phyloP scores from a whole-genome alignment of 2,797 vertebrate species.

The Borostomias antarcticus region DNA sequence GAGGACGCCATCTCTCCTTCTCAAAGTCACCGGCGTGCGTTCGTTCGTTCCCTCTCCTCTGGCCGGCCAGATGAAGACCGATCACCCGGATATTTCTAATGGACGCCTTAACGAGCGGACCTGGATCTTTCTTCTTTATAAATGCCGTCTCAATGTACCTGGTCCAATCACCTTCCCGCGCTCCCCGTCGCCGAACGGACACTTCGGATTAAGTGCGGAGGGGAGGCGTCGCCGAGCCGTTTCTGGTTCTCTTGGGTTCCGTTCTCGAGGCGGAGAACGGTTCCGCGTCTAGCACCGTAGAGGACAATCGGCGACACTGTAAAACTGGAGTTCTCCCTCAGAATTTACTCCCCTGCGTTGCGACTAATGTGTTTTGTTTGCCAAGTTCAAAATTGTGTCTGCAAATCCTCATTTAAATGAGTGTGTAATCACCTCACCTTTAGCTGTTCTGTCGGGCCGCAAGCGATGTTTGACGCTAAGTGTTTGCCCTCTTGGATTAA shows the following conservation, averaged over 20 bases:
- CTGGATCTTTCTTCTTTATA: conserved; percentile 12
- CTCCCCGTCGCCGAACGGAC: conserved; percentile 4
- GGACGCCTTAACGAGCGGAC: conserved; percentile 45
- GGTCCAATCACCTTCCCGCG: conserved; percentile 6
- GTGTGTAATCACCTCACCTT: conserved; percentile 29
- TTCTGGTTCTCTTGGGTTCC: not conserved
- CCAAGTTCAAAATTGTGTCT: conserved; percentile 21
- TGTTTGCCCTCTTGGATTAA: conserved; percentile 25
- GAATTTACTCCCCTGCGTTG: not conserved
- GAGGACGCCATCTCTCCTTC: conserved; percentile 38
- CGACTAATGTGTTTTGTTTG: conserved; percentile 24
- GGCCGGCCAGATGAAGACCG: conserved; percentile 42
- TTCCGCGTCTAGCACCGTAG: not conserved
- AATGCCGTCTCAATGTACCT: not conserved
- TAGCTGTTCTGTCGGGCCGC: no score
- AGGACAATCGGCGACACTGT: not conserved
- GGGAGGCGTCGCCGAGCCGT: not conserved
- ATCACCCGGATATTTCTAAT: conserved; percentile 51
- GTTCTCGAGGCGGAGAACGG: not conserved
- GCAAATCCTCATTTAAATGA: conserved; percentile 33
- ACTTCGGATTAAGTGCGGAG: conserved; percentile 12
- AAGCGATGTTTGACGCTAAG: conserved; percentile 19
- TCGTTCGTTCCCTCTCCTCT: conserved; percentile 8
- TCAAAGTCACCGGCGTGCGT: conserved; percentile 52
- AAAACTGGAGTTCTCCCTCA: not conserved